Base-by-base conservation (phyloP, 2,888 invertebrate genomes). In the Sphaerophoria taeniata region DNA sequence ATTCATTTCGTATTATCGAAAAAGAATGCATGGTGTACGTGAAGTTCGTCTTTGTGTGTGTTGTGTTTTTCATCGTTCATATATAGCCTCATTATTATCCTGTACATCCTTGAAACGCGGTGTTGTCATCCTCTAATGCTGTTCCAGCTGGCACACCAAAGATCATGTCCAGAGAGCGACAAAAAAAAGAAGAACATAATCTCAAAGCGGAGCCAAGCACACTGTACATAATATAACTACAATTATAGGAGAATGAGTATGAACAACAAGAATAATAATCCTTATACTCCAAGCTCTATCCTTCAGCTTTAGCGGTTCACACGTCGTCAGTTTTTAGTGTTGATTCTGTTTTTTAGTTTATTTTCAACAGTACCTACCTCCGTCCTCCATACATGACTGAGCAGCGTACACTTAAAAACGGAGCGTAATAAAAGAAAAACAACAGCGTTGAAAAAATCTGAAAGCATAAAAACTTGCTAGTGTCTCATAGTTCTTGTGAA, bases 1-100 rank as follows among this genome's bases (percentile, higher is more conserved):
- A 85, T 85, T 85, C 81, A 85, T 85, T 85, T 85, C 85, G 76
- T 65, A 73, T 85, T 85, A 85, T 85, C 85, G 85, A 85, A 81
- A 85, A 81, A 81, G 80, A 85, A 76, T 85, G 85, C 85, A 85
- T 77, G 80, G 76, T 67, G 70, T 58, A 72, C 72, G 73, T 73
- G 85, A 63, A 69, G 11, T 39, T 51, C 49, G 56, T 63, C 34
- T 70, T 36, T 47, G 12, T 65, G 31, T 61, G 71, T 63, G 14
- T 9, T 53, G 51, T 12, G 51, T 12, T 51, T 51, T 24, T 24
- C 24, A 24, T 51, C 6, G 11, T 58, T 7, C 60, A 39, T 24
- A 11, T 61, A 63, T 49, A 65, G 49, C 39, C 70, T 81, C 76
- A 81, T 81, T 81, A 85, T 85, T 76, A 81, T 73, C 80, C 56